These are phyloP conservation scores for Petrocephalus sullivani DNA, from an alignment of 2,797 vertebrate genomes.

Conservation along the genomic window DNA sequence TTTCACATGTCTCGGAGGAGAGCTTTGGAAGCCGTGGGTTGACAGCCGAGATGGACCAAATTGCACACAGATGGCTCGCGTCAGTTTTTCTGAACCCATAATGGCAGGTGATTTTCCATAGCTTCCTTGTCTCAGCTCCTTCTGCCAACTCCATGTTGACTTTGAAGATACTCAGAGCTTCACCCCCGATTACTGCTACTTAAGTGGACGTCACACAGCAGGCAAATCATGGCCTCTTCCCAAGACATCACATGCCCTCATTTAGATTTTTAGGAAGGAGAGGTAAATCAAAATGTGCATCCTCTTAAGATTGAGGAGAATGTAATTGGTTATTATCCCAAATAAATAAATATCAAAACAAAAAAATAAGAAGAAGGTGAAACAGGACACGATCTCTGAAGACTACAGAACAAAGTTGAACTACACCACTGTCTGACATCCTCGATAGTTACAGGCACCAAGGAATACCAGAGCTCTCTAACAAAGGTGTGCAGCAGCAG, in stretches of 20 bases:
- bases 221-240: neutral
- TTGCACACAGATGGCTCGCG: constrained; percentile 50
- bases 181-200: constrained; percentile 33
- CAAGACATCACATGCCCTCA: neutral
- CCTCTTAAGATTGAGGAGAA: neutral
- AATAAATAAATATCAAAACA: neutral
- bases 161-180: constrained; percentile 38
- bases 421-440: constrained; percentile 62
- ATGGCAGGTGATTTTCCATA: constrained; percentile 40
- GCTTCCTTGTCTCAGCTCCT: constrained; percentile 29
- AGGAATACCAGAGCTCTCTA: constrained; percentile 52
- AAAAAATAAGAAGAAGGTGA: neutral
- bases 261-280: neutral
- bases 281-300: neutral
- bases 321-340: neutral
- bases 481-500: constrained; percentile 61
- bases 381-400: neutral
- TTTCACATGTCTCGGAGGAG: constrained; percentile 41
- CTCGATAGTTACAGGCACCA: constrained; percentile 57
- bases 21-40: constrained; percentile 33
- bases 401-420: neutral
- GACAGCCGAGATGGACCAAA: constrained; percentile 43
- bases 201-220: constrained; percentile 33
- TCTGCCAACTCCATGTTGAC: constrained; percentile 26
- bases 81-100: constrained; percentile 39